Conservation (phyloP, 2,113 vertebrate genomes). For the Rhizomys pruinosus region DNA sequence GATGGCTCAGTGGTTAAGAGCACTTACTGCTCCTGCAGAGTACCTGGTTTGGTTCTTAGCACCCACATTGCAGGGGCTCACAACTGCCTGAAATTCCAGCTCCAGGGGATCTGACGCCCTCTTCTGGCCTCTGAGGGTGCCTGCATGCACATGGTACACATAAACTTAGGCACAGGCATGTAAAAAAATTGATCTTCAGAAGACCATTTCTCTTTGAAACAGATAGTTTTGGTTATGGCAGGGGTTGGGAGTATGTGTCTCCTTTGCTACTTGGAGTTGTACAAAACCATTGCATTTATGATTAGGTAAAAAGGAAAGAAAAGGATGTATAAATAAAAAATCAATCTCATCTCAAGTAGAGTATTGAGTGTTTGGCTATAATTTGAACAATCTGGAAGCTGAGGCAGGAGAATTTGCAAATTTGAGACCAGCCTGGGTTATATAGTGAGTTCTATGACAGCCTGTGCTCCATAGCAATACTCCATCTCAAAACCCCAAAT, state of each 20-base stretch:
- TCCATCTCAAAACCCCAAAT: not conserved
- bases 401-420: not conserved
- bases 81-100: not conserved
- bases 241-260: not conserved
- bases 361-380: conserved; percentile 13
- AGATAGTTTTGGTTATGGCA: not conserved
- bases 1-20: not conserved
- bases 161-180: not conserved
- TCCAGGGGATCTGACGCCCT: not conserved
- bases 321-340: not conserved
- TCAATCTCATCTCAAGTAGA: not conserved
- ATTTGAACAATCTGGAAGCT: too few relatives aligned
- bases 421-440: not conserved
- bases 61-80: not conserved
- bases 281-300: not conserved
- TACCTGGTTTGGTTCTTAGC: not conserved
- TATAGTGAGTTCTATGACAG: not conserved
- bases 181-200: not conserved
- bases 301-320: not conserved
- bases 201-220: not conserved
- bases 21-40: not conserved
- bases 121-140: not conserved
- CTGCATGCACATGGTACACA: too few relatives aligned
- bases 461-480: not conserved
- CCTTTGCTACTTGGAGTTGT: not conserved